A percentile compares a stretch with the other conserved stretches of the same genome.
Evolutionary conservation across 2,113 vertebrate genomes (phyloP).

Genomic region (Crotalus viridis): DNA sequence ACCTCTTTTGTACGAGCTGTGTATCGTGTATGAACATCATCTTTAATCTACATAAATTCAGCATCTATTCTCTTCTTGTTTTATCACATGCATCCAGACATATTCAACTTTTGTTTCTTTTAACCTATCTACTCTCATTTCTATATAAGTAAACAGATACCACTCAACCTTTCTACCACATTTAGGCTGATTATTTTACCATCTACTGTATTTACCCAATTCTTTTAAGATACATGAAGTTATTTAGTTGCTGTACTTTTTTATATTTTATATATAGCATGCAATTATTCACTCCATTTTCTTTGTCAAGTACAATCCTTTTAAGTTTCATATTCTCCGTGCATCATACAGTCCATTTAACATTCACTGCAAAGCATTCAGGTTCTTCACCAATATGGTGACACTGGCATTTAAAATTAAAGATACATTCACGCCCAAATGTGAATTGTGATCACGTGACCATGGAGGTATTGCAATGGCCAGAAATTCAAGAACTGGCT

Average conservation of each 20-base stretch:
- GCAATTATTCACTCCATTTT: background rate
- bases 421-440: background rate
- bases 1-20: background rate
- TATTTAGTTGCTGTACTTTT: background rate
- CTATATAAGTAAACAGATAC: background rate
- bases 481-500: background rate
- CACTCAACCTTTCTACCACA: background rate
- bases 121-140: background rate
- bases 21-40: background rate
- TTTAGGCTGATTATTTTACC: background rate
- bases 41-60: background rate
- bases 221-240: background rate
- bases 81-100: background rate
- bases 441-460: background rate
- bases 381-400: background rate
- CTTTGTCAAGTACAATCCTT: background rate
- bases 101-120: background rate
- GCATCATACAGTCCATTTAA: background rate
- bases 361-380: background rate
- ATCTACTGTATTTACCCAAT: background rate
- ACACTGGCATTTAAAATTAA: background rate
- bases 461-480: background rate
- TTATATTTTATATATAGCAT: background rate
- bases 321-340: background rate
- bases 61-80: background rate